Percentiles rank a stretch among this genome's conserved stretches.
These are phyloP conservation scores for Eristalinus aeneus DNA, from an alignment of 2,888 invertebrate genomes.

Conservation along the genomic window DNA sequence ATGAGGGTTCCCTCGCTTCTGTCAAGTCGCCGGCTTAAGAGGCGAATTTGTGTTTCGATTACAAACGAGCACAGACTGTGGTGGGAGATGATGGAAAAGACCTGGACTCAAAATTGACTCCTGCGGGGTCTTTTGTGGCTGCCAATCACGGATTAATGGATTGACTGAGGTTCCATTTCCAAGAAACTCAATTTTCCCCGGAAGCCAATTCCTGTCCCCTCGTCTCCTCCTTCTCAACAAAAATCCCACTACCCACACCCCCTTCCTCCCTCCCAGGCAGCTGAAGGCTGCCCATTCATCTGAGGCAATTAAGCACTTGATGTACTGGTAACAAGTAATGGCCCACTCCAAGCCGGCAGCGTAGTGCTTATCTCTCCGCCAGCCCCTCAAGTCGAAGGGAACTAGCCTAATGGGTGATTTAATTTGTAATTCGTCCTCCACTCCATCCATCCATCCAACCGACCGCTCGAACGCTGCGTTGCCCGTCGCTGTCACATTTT, in stretches of 20 bases:
- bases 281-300: conserved; percentile 25
- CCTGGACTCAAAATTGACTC: background rate
- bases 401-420: conserved; percentile 37
- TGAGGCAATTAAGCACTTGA: conserved; percentile 48
- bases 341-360: conserved; percentile 27
- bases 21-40: background rate
- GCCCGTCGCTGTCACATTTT: background rate
- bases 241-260: background rate
- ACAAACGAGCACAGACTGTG: background rate
- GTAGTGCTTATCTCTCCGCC: conserved; percentile 3
- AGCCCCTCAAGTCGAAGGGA: background rate
- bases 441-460: background rate
- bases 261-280: background rate
- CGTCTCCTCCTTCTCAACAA: no score
- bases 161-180: no score
- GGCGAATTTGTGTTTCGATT: conserved; percentile 3
- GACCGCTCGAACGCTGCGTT: background rate
- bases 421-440: conserved; percentile 25
- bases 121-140: background rate
- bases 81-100: background rate
- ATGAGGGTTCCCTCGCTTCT: background rate
- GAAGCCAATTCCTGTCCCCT: no score
- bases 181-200: no score
- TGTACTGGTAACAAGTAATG: conserved; percentile 41
- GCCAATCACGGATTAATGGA: no score